These are phyloP conservation scores for Engraulis encrasicolus DNA, from an alignment of 2,113 vertebrate genomes.

Conservation along the genomic window DNA sequence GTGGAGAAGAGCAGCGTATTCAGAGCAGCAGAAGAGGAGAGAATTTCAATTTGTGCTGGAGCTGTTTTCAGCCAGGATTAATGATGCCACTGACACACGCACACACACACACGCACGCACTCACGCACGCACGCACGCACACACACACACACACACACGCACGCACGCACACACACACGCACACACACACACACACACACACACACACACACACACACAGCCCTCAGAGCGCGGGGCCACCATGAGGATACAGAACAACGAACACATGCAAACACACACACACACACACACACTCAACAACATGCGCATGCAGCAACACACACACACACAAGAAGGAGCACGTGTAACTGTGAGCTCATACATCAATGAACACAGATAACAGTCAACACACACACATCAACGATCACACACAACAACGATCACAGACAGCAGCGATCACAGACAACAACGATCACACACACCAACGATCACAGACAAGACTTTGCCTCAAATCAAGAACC, in stretches of 20 bases:
- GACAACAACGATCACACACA: too few relatives aligned
- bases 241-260: background rate
- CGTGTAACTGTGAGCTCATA: too few relatives aligned
- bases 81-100: background rate
- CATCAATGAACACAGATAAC: too few relatives aligned
- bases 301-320: too few relatives aligned
- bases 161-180: too few relatives aligned
- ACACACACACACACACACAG: background rate
- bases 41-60: constrained; percentile 9
- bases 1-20: background rate
- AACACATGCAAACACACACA: too few relatives aligned
- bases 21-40: background rate
- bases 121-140: background rate
- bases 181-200: background rate
- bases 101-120: background rate
- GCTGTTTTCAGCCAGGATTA: background rate
- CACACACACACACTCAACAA: background rate
- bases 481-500: background rate
- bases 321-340: too few relatives aligned
- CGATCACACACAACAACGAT: too few relatives aligned
- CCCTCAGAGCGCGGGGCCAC: background rate
- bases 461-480: too few relatives aligned
- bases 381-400: too few relatives aligned
- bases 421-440: too few relatives aligned
- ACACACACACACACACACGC: background rate